Percentiles rank a stretch among this genome's conserved stretches.
These are phyloP conservation scores for Parnassius glacialis DNA, from an alignment of 2,888 invertebrate genomes.

Conservation along the genomic window DNA sequence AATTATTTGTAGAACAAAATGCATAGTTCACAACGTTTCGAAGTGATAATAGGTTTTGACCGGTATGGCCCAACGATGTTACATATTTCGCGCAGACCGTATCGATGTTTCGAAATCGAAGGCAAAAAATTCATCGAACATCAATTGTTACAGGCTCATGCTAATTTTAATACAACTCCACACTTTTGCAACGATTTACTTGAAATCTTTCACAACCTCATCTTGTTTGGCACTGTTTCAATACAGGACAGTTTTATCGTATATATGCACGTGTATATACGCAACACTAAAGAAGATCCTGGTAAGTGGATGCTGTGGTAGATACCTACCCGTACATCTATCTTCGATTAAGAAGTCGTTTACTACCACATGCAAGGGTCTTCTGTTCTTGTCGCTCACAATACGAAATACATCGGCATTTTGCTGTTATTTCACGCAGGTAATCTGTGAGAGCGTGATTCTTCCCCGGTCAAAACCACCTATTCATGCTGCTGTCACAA, in stretches of 20 bases:
- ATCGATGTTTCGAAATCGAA: conserved; percentile 61
- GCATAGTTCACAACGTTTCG: conserved; percentile 27
- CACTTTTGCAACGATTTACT: conserved; percentile 40
- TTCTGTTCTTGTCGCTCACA: too few relatives aligned
- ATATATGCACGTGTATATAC: too few relatives aligned
- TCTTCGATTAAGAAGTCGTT: too few relatives aligned
- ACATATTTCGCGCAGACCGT: conserved; percentile 71
- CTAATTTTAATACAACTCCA: conserved; percentile 63
- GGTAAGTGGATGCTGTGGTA: too few relatives aligned
- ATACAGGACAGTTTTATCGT: background rate
- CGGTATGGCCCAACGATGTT: conserved; percentile 67
- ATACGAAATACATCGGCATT: too few relatives aligned
- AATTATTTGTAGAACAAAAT: background rate
- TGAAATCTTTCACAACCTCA: conserved; percentile 38
- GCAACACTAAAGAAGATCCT: too few relatives aligned
- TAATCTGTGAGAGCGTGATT: too few relatives aligned
- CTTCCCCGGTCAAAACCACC: too few relatives aligned
- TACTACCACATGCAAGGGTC: too few relatives aligned
- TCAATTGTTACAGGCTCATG: conserved; percentile 63
- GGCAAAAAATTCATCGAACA: conserved; percentile 57
- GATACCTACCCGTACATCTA: too few relatives aligned
- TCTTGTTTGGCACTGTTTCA: conserved; percentile 22
- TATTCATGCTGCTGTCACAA: too few relatives aligned
- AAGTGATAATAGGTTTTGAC: conserved; percentile 53
- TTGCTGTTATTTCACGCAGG: too few relatives aligned